Evolutionary conservation across 2,113 vertebrate genomes (phyloP).

Genomic region (Isichthys henryi): DNA sequence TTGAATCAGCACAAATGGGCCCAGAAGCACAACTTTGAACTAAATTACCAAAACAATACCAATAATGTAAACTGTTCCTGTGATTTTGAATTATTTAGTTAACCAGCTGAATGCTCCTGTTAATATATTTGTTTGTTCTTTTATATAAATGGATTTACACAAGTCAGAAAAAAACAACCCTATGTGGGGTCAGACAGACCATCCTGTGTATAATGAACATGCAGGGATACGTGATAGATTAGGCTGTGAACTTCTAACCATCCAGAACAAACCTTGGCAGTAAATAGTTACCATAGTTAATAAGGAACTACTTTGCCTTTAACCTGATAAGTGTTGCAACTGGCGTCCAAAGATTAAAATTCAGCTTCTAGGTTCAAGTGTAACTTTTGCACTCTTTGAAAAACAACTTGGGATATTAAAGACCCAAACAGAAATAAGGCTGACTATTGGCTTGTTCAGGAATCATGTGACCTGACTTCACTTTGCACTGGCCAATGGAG

Average conservation of each 20-base stretch:
- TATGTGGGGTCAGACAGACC: not conserved
- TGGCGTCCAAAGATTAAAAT: not conserved
- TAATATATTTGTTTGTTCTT: not conserved
- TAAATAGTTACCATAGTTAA: not conserved
- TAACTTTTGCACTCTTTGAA: not conserved
- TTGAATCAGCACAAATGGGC: not conserved
- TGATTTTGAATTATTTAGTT: not conserved
- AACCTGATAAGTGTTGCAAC: not conserved
- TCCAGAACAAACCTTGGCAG: not conserved
- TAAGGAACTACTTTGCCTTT: not conserved
- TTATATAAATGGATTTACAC: not conserved
- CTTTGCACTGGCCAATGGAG: not conserved
- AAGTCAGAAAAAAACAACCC: not conserved
- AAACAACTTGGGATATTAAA: not conserved
- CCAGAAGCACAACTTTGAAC: not conserved
- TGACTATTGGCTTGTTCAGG: not conserved
- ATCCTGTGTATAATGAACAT: not conserved
- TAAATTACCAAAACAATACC: not conserved
- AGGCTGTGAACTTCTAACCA: not conserved
- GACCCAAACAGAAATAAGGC: not conserved
- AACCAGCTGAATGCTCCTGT: not conserved
- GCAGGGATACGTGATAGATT: not conserved
- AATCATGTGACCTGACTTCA: not conserved
- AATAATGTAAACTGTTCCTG: not conserved
- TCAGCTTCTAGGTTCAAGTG: not conserved